Conservation (phyloP, 92 coral and sea anemone species). For the Heliopora coerulea region DNA sequence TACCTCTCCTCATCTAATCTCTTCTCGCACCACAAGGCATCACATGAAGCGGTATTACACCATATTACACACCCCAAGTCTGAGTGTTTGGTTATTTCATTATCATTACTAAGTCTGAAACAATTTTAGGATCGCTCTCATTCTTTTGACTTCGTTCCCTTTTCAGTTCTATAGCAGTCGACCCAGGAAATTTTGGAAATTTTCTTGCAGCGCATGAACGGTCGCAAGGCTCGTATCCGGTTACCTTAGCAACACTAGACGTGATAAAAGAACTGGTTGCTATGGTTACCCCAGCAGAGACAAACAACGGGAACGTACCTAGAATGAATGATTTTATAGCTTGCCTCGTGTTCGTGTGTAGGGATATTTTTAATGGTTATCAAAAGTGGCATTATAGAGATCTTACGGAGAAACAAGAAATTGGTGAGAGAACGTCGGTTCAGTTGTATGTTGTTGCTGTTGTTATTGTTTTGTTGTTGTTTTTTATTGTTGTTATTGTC, state of each 20-base stretch:
- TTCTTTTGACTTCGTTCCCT: too few species aligned
- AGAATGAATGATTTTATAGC: slow-evolving; percentile 82
- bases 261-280: slow-evolving; percentile 72
- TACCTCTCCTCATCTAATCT: too few species aligned
- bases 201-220: slow-evolving; percentile 75
- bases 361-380: slow-evolving; percentile 88
- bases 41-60: too few species aligned
- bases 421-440: slow-evolving; percentile 61
- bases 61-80: too few species aligned
- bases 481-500: too few species aligned
- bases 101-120: too few species aligned
- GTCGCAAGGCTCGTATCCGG: slow-evolving; percentile 74
- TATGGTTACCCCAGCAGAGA: slow-evolving; percentile 68
- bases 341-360: slow-evolving; percentile 75
- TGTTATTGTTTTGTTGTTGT: too few species aligned
- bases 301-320: slow-evolving; percentile 54
- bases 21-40: too few species aligned
- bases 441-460: neutral
- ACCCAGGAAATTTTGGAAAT: slow-evolving; percentile 84
- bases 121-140: too few species aligned
- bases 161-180: slow-evolving; percentile 72
- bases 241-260: slow-evolving; percentile 82
- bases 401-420: slow-evolving; percentile 75
- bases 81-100: too few species aligned
- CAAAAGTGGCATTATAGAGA: slow-evolving; percentile 87